Base-by-base conservation (phyloP, 35 echinoderm and acorn worm genomes). In the Holothuria glaberrima region DNA sequence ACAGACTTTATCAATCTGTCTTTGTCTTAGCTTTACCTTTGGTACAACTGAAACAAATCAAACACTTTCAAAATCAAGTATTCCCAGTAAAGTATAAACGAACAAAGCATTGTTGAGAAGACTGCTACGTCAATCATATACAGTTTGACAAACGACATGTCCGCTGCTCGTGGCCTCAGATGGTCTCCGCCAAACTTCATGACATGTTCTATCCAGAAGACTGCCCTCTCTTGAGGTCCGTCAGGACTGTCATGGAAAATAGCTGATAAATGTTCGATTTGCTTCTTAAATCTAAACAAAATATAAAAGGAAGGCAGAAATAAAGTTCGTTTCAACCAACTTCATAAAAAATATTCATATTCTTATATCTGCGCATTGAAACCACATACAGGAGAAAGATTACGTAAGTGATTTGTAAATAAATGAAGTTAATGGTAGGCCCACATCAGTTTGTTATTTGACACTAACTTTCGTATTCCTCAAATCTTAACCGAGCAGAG, bases 181-280 rank as follows among this genome's bases (percentile, higher is more conserved):
- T 94, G 89, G 24, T 65, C 79, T 17, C 88, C 88, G 25, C 92
- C 88, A 32, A 82, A 87, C 50, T 94, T 94, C 26, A 94, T 48
- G 36, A 94, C 92, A 48, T 94, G 92, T 50, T 94, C 92, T 56
- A 94, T 94, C 92, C 92, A 94, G 28, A 65, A 94, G 5, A 90
- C 88, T 12, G 92, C 92, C 46, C 88, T 92, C 29, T 94, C 93
- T 9, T 38, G 73, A n/a, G 93, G 83, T 30, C 18, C 58, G 9
- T 38, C 6, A 21, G 80, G 68, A 9, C 45, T 19, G 27, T 92
- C 83, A n/a, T 69, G 83, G 58, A 77, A 57, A 16, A 92, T 92
- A 6, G 48, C 28, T 3, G 93, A 91, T 60, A 48, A 57, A 68
- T 74, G 65, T 34, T 48, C 7, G 20, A 30, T 60, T 34, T 50